Conservation (phyloP, 1,140 invertebrate species). For the Piezodorus guildinii region DNA sequence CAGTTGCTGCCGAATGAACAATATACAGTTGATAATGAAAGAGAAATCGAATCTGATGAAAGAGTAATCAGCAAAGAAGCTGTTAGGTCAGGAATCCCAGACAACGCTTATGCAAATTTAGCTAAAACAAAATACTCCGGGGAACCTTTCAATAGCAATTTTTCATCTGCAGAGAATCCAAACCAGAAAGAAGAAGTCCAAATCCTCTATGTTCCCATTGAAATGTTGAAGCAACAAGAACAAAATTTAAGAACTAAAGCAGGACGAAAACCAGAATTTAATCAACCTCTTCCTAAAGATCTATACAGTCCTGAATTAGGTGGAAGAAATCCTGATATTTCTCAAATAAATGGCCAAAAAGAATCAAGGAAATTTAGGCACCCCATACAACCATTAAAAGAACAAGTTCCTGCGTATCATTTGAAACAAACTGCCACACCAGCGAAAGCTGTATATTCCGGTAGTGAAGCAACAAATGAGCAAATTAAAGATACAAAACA, state of each 20-base stretch:
- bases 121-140: neutral
- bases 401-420: slow-evolving; percentile 11
- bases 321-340: neutral
- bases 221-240: slow-evolving; percentile 51
- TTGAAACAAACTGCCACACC: neutral
- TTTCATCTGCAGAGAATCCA: neutral
- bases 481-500: neutral
- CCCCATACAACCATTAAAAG: slow-evolving; percentile 19
- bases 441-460: neutral
- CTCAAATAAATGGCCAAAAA: slow-evolving; percentile 8
- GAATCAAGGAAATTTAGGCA: slow-evolving; percentile 17
- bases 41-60: neutral
- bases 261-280: neutral
- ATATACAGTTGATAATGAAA: neutral
- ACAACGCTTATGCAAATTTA: neutral
- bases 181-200: slow-evolving; percentile 50
- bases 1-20: neutral
- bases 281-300: neutral
- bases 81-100: neutral
- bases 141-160: neutral
- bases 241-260: slow-evolving; percentile 25
- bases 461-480: neutral
- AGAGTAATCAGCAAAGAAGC: neutral
- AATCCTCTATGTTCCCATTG: slow-evolving; percentile 64
- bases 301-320: slow-evolving; percentile 3